Base-by-base conservation (phyloP, 2,113 vertebrate species). In the Callipepla squamata region DNA sequence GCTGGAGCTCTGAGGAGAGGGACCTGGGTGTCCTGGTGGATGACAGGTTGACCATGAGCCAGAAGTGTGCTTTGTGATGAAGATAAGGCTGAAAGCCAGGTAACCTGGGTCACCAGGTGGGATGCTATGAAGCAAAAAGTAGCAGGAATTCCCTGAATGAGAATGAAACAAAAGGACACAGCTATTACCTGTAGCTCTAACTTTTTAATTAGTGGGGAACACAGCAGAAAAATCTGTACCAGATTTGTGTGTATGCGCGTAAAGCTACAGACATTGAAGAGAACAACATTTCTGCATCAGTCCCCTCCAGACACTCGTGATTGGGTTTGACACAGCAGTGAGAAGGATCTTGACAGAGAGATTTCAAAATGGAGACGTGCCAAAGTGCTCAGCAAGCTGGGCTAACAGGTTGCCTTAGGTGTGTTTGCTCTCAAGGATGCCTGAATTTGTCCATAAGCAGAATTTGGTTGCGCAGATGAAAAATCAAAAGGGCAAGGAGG, bases 21-120 rank as follows among this genome's bases (percentile, higher is more conserved):
- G 36, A 36, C 36, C 36, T 36, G 36, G 36, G 36, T 36, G 36
- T 36, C 36, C 36, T 36, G 36, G 36, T 36, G 36, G 36, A 36
- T 36, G 36, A 36, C 36, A 36, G 36, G 36, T 36, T 36, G 36
- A 36, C 36, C 36, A 36, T 36, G 36, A 36, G 36, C 36, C 36
- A 36, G 36, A 36, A 36, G 36, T 36, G 36, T 36, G 36, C 36
- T 36, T 36, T 36, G 36, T 36, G 36, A 36, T 36, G 36, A 36
- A 36, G 36, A 36, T 36, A 36, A 36, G 51, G 28, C 51, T 62
- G 84, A 67, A 58, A 86, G 26, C 36, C 83, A 90, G 44, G 23
- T 75, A 34, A 92, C 90, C 69, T 85, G 77, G 80, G 70, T 57
- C 77, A 79, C 44, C 94, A 92, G 88, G 45, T 81, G 74, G 47